Base-by-base conservation (phyloP, 2,888 invertebrate genomes). In the Archips xylosteana region DNA sequence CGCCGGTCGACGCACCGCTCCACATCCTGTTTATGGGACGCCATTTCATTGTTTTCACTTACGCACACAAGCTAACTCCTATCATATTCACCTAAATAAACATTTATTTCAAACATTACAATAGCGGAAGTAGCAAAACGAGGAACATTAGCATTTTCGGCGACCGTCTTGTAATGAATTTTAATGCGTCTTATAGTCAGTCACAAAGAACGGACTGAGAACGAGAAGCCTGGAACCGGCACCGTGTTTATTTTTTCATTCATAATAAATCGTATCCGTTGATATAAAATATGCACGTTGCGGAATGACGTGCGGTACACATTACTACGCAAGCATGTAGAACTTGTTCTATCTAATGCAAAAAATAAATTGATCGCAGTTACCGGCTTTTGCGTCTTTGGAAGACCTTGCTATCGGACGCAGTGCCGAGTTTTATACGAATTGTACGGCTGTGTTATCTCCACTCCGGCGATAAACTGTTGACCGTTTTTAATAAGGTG, bases 1-100 rank as follows among this genome's bases (percentile, higher is more conserved):
- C 86, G 85, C 89, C 89, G 86, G 88, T 89, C 90, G 90, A 81
- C 89, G 90, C 88, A 84, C 90, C 85, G 83, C 80, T 83, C 85
- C 83, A 85, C 87, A 91, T 91, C 91, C 91, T 91, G 90, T 89
- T 84, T 83, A 82, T 80, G 80, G 78, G 83, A 85, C 82, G 84
- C 83, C 81, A 79, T 85, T 85, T 87, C 85, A 87, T 89, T 90
- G 87, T 89, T 85, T 82, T 84, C 76, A 82, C 74, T 69, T 73
- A 76, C 75, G 74, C 71, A 83, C 81, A 76, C 81, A 79, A 76
- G 79, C 80, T 75, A 78, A 79, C 79, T 78, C 78, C 74, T 81
- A 80, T 75, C 82, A 73, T 65, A 74, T 70, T 74, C 69, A 82
- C 80, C 80, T 79, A 76, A 83, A 86, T 84, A 81, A 81, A 84